A percentile compares a stretch with the other conserved stretches of the same genome.
phyloP scores from a whole-genome alignment of 1,140 invertebrate species.

The Drosophila athabasca region DNA sequence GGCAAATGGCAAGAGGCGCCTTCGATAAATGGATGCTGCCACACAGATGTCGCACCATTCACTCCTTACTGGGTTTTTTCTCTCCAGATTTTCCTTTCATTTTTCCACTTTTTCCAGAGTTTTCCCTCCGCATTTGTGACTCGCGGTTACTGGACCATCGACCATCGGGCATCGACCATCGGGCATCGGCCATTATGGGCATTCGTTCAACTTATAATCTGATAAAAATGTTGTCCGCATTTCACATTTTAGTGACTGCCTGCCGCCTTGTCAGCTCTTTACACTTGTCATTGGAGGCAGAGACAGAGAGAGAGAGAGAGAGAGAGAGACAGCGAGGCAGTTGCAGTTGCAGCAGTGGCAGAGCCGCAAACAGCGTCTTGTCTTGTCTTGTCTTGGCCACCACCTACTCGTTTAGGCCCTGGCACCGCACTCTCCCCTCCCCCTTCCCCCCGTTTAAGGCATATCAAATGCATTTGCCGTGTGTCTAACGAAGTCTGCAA shows the following conservation, averaged over 20 bases:
- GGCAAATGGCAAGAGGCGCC: no score
- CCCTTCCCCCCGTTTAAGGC: constrained; percentile 66
- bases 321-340: constrained; percentile 1
- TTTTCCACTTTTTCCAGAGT: constrained; percentile 8
- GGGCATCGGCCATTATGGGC: not conserved
- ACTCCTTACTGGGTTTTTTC: no score
- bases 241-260: constrained; percentile 59
- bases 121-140: constrained; percentile 33
- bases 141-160: constrained; percentile 53
- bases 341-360: not conserved
- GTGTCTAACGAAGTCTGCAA: constrained; percentile 82
- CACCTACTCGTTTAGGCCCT: constrained; percentile 19
- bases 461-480: constrained; percentile 82
- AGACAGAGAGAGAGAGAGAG: constrained; percentile 16
- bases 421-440: not conserved
- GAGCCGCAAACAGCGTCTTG: not conserved
- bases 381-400: constrained; percentile 1
- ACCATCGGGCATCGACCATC: not conserved
- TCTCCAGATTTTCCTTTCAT: no score
- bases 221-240: constrained; percentile 71
- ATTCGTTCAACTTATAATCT: constrained; percentile 53
- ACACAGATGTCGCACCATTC: no score
- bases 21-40: no score
- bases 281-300: constrained; percentile 64
- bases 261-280: constrained; percentile 71